Percentiles rank a stretch among this genome's conserved stretches.
phyloP scores from a whole-genome alignment of 2,888 invertebrate genomes.

The Amiota minor region DNA sequence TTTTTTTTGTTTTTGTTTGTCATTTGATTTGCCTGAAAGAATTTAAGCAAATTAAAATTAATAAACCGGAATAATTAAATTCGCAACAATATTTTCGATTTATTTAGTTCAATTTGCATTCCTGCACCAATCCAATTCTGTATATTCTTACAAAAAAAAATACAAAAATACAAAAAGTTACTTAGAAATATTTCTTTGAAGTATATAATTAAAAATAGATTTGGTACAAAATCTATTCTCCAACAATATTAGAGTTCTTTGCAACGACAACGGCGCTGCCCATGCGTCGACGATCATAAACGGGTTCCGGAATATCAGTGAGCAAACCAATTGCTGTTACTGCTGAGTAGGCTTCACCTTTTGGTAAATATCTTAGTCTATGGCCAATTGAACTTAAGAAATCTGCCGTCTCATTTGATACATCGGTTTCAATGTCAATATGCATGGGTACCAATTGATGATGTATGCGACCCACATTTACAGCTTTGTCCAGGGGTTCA shows the following conservation, averaged over 20 bases:
- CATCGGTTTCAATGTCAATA: constrained; percentile 80
- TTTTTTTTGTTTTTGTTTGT: too few relatives aligned
- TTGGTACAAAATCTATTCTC: constrained; percentile 8
- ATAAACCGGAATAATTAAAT: too few relatives aligned
- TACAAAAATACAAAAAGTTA: background rate
- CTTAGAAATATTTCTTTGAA: background rate
- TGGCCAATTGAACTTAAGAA: constrained; percentile 71
- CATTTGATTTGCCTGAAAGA: too few relatives aligned
- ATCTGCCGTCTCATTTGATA: constrained; percentile 74
- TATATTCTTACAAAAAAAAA: too few relatives aligned
- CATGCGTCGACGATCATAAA: constrained; percentile 73
- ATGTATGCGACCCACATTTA: constrained; percentile 85
- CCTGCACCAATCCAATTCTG: constrained; percentile 6
- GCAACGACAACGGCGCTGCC: constrained; percentile 71
- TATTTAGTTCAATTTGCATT: too few relatives aligned
- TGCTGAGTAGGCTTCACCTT: constrained; percentile 77
- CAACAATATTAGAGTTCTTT: too few relatives aligned
- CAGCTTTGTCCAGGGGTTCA: constrained; percentile 79
- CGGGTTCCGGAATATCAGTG: constrained; percentile 68
- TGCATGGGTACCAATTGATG: constrained; percentile 89
- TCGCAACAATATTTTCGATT: too few relatives aligned
- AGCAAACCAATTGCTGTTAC: constrained; percentile 75
- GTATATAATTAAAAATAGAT: background rate
- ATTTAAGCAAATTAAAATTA: too few relatives aligned
- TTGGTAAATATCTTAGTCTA: constrained; percentile 53